Conservation (phyloP, 2,888 invertebrate species). For the Pseudeuparius sepicola region DNA sequence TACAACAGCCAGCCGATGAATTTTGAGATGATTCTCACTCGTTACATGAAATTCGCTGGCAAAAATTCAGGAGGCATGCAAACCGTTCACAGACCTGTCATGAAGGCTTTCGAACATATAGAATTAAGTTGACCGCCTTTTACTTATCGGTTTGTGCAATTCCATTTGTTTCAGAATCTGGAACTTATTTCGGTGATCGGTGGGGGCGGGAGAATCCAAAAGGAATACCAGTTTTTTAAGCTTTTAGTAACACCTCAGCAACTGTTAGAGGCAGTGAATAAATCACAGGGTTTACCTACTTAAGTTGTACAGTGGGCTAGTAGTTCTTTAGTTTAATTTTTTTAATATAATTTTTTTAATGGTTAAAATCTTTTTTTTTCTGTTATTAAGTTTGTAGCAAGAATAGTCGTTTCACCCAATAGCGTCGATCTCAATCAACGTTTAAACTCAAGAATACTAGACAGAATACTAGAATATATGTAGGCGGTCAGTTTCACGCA, state of each 20-base stretch:
- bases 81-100: constrained; percentile 63
- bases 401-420: no score
- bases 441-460: no score
- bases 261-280: constrained; percentile 61
- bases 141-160: no score
- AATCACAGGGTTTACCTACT: constrained; percentile 57
- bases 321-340: constrained; percentile 42
- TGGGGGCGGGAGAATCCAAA: constrained; percentile 57
- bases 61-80: constrained; percentile 61
- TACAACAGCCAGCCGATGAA: constrained; percentile 87
- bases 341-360: no score
- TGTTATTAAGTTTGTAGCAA: no score
- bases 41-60: constrained; percentile 75
- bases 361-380: no score
- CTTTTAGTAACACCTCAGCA: constrained; percentile 61
- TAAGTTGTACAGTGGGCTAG: constrained; percentile 80
- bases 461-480: no score
- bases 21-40: constrained; percentile 80
- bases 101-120: constrained; percentile 84
- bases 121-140: no score
- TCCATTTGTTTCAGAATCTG: constrained; percentile 46
- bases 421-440: no score
- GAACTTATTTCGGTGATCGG: constrained; percentile 57
- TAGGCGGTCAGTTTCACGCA: no score
- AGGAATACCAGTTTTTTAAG: constrained; percentile 73